Evolutionary conservation across 2,888 invertebrate species (phyloP).

Genomic region (Apocheima hispidaria): DNA sequence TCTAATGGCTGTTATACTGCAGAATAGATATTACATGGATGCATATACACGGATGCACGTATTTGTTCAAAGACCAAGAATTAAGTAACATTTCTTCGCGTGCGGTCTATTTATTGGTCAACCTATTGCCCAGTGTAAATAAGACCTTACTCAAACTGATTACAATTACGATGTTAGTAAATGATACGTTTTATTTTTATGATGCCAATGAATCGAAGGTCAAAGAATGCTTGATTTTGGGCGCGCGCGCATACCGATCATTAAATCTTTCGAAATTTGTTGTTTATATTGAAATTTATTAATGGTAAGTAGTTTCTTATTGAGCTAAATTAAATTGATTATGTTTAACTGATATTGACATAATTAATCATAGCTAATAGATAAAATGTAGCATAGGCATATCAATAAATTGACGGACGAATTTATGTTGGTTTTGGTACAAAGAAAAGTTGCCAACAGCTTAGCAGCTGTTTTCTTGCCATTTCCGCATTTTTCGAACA

Average conservation of each 20-base stretch:
- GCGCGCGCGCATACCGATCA: conserved; percentile 38
- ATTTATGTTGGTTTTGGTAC: neutral
- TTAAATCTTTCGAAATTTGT: conserved; percentile 42
- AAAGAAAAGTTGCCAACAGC: too few species aligned
- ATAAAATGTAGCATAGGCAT: neutral
- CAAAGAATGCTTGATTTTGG: conserved; percentile 40
- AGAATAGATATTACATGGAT: neutral
- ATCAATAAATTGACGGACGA: neutral
- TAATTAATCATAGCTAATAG: conserved; percentile 27
- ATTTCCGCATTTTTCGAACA: conserved; percentile 5
- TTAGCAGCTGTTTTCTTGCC: neutral
- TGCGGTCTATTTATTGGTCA: conserved; percentile 1
- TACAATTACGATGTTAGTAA: conserved; percentile 28
- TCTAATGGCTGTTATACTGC: too few species aligned
- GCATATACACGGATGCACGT: too few species aligned
- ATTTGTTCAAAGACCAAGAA: neutral
- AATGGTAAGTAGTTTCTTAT: conserved; percentile 28
- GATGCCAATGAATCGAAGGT: conserved; percentile 37
- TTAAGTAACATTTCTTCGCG: conserved; percentile 4
- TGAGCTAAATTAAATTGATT: conserved; percentile 21
- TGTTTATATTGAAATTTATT: conserved; percentile 32
- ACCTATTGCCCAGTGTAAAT: conserved; percentile 19
- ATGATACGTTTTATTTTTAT: conserved; percentile 34
- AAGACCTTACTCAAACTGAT: conserved; percentile 16
- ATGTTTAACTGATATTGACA: conserved; percentile 12